These are phyloP conservation scores for Psittacara wagleri DNA, from an alignment of 2,113 vertebrate genomes.

Conservation along the genomic window DNA sequence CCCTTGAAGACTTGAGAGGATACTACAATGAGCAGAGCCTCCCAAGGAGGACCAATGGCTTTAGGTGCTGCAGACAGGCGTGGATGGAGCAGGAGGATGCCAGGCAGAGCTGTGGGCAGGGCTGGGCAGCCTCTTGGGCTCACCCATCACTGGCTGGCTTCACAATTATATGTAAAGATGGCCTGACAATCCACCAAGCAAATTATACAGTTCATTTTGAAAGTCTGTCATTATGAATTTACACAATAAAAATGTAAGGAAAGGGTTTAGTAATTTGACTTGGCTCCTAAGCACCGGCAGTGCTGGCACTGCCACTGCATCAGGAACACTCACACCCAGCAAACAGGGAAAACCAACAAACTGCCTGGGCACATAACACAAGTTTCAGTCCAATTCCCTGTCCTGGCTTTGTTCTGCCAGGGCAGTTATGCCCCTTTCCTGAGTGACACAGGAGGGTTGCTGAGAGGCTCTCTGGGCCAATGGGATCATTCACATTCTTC, in stretches of 20 bases:
- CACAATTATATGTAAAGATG: neutral
- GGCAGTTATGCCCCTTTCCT: neutral
- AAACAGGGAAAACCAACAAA: neutral
- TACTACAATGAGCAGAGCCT: neutral
- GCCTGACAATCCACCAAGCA: neutral
- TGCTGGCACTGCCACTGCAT: neutral
- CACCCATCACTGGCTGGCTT: neutral
- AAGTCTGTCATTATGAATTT: neutral
- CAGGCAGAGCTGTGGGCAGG: neutral
- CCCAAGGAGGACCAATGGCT: neutral
- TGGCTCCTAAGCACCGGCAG: fast-evolving
- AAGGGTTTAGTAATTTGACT: neutral
- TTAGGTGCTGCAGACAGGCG: neutral
- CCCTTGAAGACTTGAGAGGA: neutral
- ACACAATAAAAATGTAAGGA: neutral
- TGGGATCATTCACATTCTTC: neutral
- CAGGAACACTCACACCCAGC: neutral
- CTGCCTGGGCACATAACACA: neutral
- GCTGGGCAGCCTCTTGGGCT: neutral
- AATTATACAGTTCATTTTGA: neutral
- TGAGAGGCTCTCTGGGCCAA: neutral
- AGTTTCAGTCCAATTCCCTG: neutral
- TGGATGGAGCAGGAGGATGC: neutral
- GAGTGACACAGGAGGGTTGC: fast-evolving
- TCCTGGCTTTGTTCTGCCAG: neutral